A percentile compares a stretch with the other conserved stretches of the same genome.
Conservation (phyloP, 2,888 invertebrate species). For the Stictocephala bisonia region DNA sequence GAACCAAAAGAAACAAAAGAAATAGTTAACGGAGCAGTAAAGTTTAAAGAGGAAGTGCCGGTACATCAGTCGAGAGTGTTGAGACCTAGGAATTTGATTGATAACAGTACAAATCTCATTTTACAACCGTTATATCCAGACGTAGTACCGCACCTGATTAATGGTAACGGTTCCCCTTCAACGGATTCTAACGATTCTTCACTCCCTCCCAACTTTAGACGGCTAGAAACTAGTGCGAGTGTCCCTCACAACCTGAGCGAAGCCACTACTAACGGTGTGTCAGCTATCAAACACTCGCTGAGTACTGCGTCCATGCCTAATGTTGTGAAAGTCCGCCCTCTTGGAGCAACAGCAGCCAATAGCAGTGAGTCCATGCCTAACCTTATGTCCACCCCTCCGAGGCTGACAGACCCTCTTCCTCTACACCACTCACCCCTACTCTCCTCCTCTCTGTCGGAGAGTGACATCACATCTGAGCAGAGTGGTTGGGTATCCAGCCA, state of each 20-base stretch:
- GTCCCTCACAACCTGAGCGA: conserved; percentile 72
- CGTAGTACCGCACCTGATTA: conserved; percentile 12
- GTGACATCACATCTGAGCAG: conserved; percentile 76
- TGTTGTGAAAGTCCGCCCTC: conserved; percentile 48
- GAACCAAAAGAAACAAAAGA: conserved; percentile 11
- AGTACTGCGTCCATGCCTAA: conserved; percentile 63
- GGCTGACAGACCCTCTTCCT: not conserved
- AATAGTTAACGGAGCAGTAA: conserved; percentile 20
- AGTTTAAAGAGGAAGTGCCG: conserved; percentile 27
- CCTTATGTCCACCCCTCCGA: conserved; percentile 69
- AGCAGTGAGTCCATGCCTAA: conserved; percentile 80
- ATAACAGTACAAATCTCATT: conserved; percentile 40
- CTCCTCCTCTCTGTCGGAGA: conserved; percentile 62
- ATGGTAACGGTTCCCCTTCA: conserved; percentile 48
- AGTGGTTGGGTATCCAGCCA: conserved; percentile 91
- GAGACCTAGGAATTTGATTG: conserved; percentile 26
- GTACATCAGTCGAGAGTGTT: conserved; percentile 7
- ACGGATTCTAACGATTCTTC: conserved; percentile 55
- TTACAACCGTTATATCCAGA: conserved; percentile 27
- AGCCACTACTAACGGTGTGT: conserved; percentile 46
- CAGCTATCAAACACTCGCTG: conserved; percentile 59
- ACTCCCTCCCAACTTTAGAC: conserved; percentile 40
- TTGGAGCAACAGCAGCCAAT: conserved; percentile 63
- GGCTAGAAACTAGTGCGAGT: conserved; percentile 68
- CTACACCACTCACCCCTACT: conserved; percentile 65